A percentile compares a stretch with the other conserved stretches of the same genome.
These are phyloP conservation scores for Chironomus tepperi DNA, from an alignment of 1,140 invertebrate genomes.

Conservation along the genomic window DNA sequence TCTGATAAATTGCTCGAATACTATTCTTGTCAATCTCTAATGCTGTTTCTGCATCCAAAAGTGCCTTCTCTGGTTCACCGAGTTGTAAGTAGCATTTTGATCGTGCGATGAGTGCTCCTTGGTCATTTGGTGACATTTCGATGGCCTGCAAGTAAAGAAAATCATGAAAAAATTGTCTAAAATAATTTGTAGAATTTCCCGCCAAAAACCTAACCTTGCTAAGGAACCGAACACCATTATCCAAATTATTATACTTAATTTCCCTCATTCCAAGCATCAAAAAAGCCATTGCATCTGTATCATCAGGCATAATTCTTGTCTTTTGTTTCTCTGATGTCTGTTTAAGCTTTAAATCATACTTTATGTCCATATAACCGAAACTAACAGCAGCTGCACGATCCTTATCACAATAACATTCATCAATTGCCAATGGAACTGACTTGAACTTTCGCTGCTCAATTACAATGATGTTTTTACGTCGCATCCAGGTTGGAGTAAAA, in stretches of 20 bases:
- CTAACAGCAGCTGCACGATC: slow-evolving; percentile 81
- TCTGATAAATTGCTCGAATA: slow-evolving; percentile 79
- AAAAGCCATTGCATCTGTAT: slow-evolving; percentile 65
- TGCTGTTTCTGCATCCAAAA: slow-evolving; percentile 76
- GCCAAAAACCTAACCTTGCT: slow-evolving; percentile 55
- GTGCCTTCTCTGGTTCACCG: slow-evolving; percentile 71
- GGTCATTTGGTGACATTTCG: slow-evolving; percentile 75
- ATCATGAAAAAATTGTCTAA: background rate
- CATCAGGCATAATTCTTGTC: slow-evolving; percentile 56
- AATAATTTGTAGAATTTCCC: background rate
- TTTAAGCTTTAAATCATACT: slow-evolving; percentile 71
- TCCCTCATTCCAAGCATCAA: slow-evolving; percentile 65
- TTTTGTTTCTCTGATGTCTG: slow-evolving; percentile 33
- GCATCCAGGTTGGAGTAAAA: slow-evolving; percentile 19
- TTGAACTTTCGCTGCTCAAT: slow-evolving; percentile 20
- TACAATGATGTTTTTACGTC: slow-evolving; percentile 24
- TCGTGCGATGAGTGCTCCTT: slow-evolving; percentile 74
- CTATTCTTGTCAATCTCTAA: slow-evolving; percentile 65
- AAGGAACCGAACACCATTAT: slow-evolving; percentile 62
- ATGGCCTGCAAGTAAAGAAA: slow-evolving; percentile 54
- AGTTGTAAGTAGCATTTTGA: slow-evolving; percentile 84
- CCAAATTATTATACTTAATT: slow-evolving; percentile 57
- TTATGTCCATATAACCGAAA: slow-evolving; percentile 73
- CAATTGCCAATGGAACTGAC: slow-evolving; percentile 33
- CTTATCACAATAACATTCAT: slow-evolving; percentile 82